A percentile compares a stretch with the other conserved stretches of the same genome.
Evolutionary conservation across 2,113 vertebrate genomes (phyloP).

Genomic region (Aptenodytes patagonicus): DNA sequence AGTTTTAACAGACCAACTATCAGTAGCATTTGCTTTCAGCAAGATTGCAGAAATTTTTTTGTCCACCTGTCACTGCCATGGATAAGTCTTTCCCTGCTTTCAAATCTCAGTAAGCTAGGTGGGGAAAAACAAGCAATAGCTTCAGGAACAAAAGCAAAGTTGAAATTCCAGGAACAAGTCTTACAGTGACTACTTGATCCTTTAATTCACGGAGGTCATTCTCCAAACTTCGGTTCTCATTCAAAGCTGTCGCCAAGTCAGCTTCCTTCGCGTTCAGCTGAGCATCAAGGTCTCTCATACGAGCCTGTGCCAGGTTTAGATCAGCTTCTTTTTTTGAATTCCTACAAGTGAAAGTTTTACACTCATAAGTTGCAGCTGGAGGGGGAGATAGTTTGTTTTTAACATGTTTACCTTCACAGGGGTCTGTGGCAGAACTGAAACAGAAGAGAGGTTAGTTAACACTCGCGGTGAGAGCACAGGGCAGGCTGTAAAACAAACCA

Average conservation of each 20-base stretch:
- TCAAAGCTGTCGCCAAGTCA: slow-evolving; percentile 69
- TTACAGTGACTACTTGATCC: slow-evolving; percentile 73
- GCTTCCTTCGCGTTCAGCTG: slow-evolving; percentile 74
- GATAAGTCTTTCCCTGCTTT: not conserved
- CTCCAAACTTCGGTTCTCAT: slow-evolving; percentile 67
- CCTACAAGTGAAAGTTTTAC: slow-evolving; percentile 58
- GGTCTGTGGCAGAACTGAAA: not conserved
- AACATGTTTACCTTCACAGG: not conserved
- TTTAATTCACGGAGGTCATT: slow-evolving; percentile 65
- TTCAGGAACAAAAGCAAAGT: not conserved
- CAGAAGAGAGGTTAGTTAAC: not conserved
- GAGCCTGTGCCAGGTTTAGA: slow-evolving; percentile 61
- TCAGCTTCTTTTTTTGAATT: slow-evolving; percentile 79
- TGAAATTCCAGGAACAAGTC: not conserved
- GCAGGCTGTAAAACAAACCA: not conserved
- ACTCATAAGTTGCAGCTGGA: not conserved
- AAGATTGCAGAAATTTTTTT: not conserved
- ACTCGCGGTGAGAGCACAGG: not conserved
- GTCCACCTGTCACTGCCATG: not conserved
- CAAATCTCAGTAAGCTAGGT: not conserved
- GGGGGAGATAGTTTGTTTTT: not conserved
- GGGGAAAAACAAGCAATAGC: not conserved
- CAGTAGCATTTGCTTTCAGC: not conserved
- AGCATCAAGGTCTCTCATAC: slow-evolving; percentile 70
- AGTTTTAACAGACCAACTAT: not conserved